Evolutionary conservation across 1,140 invertebrate genomes (phyloP).

Genomic region (Bombyx mandarina): DNA sequence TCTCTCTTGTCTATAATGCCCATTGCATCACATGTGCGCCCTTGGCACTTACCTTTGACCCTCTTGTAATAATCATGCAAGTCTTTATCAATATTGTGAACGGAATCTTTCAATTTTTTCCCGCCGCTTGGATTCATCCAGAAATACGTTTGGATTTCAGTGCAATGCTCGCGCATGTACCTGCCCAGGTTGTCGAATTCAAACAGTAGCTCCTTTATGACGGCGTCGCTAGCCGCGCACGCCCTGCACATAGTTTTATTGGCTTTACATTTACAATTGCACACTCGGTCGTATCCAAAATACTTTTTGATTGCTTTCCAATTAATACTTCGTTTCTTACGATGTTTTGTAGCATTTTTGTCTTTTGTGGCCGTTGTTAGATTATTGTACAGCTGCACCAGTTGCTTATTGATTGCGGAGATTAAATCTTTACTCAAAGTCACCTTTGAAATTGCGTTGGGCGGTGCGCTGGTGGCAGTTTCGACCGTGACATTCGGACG

Average conservation of each 20-base stretch:
- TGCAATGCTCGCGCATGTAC: constrained; percentile 54
- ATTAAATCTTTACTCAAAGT: constrained; percentile 32
- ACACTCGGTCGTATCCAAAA: constrained; percentile 38
- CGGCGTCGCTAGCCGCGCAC: constrained; percentile 41
- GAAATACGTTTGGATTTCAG: constrained; percentile 56
- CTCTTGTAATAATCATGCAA: constrained; percentile 46
- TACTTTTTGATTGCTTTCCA: constrained; percentile 36
- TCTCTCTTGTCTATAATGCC: constrained; percentile 31
- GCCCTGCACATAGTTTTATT: constrained; percentile 42
- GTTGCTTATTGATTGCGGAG: constrained; percentile 24
- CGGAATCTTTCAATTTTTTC: constrained; percentile 39
- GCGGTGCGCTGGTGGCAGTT: constrained; percentile 7
- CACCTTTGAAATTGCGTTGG: constrained; percentile 17
- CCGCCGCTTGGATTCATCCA: constrained; percentile 50
- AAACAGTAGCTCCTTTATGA: constrained; percentile 44
- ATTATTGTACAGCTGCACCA: constrained; percentile 26
- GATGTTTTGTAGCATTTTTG: constrained; percentile 5
- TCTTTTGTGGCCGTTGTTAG: constrained; percentile 7
- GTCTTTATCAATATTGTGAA: constrained; percentile 36
- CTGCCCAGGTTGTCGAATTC: constrained; percentile 46
- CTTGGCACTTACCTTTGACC: constrained; percentile 43
- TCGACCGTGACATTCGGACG: constrained; percentile 1
- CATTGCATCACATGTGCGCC: constrained; percentile 34
- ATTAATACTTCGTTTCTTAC: constrained; percentile 12
- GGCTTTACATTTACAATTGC: constrained; percentile 36